These are phyloP conservation scores for Motacilla alba DNA, from an alignment of 2,113 vertebrate genomes.

Conservation along the genomic window DNA sequence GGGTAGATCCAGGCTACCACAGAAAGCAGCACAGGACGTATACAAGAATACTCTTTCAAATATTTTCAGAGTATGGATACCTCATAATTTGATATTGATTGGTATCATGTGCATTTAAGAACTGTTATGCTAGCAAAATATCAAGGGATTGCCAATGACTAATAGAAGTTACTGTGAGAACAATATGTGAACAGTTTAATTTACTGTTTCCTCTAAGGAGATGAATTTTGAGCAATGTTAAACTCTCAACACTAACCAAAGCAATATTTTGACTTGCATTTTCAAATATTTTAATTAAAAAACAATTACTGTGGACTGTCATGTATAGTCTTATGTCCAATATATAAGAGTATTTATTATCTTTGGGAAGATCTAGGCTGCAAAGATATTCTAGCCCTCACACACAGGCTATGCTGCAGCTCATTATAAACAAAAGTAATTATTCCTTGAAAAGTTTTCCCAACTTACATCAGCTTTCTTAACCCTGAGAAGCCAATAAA, in stretches of 20 bases:
- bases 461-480: not conserved
- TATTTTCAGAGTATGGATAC: not conserved
- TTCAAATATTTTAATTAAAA: not conserved
- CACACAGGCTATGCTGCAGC: not conserved
- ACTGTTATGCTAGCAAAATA: not conserved
- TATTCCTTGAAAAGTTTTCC: not conserved
- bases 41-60: not conserved
- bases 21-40: not conserved
- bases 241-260: not conserved
- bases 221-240: not conserved
- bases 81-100: not conserved
- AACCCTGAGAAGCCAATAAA: not conserved
- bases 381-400: not conserved
- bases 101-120: not conserved
- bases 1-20: not conserved
- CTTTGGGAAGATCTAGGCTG: not conserved
- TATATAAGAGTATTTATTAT: not conserved
- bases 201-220: not conserved
- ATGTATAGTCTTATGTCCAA: not conserved
- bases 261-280: not conserved
- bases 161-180: not conserved
- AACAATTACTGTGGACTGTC: not conserved
- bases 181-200: not conserved
- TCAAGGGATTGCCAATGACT: not conserved
- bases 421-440: not conserved